These are phyloP conservation scores for Mythimna albipuncta DNA, from an alignment of 2,888 invertebrate species.

Conservation along the genomic window DNA sequence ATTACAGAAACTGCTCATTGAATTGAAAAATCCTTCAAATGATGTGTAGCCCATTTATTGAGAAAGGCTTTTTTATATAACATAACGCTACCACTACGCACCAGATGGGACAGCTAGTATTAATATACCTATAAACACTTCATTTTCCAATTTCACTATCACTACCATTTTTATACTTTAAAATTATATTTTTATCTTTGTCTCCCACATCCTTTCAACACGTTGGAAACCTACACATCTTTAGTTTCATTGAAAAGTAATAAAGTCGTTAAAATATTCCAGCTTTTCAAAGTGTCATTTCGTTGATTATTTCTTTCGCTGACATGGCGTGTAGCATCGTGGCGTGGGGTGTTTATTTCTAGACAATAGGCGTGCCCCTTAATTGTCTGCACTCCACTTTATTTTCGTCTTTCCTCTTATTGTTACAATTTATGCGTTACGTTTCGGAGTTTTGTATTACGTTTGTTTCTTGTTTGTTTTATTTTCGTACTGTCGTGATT, in stretches of 20 bases:
- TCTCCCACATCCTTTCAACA: slow-evolving; percentile 30
- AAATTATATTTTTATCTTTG: slow-evolving; percentile 28
- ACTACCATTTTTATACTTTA: not conserved
- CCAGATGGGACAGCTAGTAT: no score
- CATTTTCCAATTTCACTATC: not conserved
- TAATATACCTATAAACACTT: no score
- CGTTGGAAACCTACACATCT: slow-evolving; percentile 34
- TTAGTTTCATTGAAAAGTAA: slow-evolving; percentile 48
- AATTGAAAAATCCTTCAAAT: no score
- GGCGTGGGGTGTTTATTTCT: slow-evolving; percentile 70
- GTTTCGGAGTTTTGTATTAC: slow-evolving; percentile 63
- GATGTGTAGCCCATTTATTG: no score
- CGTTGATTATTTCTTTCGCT: slow-evolving; percentile 66
- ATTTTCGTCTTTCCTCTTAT: slow-evolving; percentile 67
- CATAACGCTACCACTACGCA: no score
- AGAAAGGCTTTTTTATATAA: no score
- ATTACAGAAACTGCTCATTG: no score
- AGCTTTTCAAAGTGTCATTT: slow-evolving; percentile 59
- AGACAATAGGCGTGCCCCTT: slow-evolving; percentile 74
- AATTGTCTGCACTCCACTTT: slow-evolving; percentile 75
- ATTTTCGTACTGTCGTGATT: slow-evolving; percentile 39
- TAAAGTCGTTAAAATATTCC: slow-evolving; percentile 58
- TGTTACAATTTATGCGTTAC: slow-evolving; percentile 65
- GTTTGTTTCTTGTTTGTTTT: slow-evolving; percentile 54
- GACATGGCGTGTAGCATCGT: slow-evolving; percentile 59